A percentile compares a stretch with the other conserved stretches of the same genome.
Evolutionary conservation across 2,113 vertebrate species (phyloP).

Genomic region (Oncorhynchus masou): DNA sequence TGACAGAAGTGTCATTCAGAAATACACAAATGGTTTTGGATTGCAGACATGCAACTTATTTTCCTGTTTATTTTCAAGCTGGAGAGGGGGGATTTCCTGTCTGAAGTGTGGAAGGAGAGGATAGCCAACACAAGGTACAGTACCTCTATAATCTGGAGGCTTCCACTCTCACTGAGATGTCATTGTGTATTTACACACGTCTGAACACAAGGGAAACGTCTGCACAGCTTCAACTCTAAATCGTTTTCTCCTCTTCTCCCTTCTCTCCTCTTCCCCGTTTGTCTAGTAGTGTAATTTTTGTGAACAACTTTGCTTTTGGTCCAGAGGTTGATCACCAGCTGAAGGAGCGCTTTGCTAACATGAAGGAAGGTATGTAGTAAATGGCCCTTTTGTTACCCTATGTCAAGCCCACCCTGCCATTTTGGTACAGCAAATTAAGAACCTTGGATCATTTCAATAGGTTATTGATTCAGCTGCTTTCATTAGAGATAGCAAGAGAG

Average conservation of each 20-base stretch:
- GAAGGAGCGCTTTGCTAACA: constrained; percentile 99
- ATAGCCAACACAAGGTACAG: constrained; percentile 96
- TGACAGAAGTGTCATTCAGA: background rate
- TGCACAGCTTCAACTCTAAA: background rate
- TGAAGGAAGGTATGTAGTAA: constrained; percentile 92
- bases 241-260: background rate
- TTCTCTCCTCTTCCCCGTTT: background rate
- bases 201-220: too few species aligned
- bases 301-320: constrained; percentile 99
- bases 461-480: constrained; percentile 18
- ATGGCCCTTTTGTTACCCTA: too few species aligned
- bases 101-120: constrained; percentile 96
- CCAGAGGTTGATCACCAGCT: constrained; percentile 99
- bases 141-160: background rate
- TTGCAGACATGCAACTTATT: background rate
- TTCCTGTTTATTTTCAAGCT: constrained; percentile 72
- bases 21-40: background rate
- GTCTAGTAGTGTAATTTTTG: constrained; percentile 94
- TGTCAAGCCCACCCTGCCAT: background rate
- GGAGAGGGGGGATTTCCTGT: constrained; percentile 97
- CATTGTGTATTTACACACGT: background rate
- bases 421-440: background rate
- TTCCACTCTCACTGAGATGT: background rate
- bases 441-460: background rate
- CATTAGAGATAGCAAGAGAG: constrained; percentile 3